Percentiles rank a stretch among this genome's conserved stretches.
phyloP scores from a whole-genome alignment of 2,113 vertebrate species.

The Donacobius atricapilla region DNA sequence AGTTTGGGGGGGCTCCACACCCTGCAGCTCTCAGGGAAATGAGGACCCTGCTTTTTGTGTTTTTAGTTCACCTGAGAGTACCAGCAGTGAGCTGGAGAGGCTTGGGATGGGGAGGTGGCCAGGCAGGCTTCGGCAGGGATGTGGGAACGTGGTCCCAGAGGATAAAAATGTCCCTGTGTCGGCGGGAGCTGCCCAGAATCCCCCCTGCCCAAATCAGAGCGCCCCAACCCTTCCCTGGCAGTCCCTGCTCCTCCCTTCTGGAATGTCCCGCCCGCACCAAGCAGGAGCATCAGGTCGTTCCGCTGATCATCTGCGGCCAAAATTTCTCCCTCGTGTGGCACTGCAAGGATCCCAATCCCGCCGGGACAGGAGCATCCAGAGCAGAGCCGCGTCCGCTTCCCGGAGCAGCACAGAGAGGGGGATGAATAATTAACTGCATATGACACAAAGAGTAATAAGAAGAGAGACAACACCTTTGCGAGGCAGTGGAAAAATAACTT shows the following conservation, averaged over 20 bases:
- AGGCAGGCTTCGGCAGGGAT: rapidly evolving
- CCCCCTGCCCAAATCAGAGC: neutral
- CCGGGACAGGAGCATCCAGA: neutral
- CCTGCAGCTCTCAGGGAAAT: neutral
- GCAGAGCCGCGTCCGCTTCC: rapidly evolving
- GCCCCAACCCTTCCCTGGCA: too few relatives aligned
- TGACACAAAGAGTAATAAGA: slow-evolving; percentile 51
- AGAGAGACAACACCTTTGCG: slow-evolving; percentile 56
- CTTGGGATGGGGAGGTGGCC: neutral
- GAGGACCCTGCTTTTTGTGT: neutral
- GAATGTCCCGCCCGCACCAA: rapidly evolving
- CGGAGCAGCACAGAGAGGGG: neutral
- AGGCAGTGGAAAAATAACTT: slow-evolving; percentile 61
- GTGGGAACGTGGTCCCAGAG: neutral
- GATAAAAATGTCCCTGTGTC: rapidly evolving
- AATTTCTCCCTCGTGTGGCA: neutral
- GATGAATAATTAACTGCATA: slow-evolving; percentile 71
- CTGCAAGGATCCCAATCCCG: rapidly evolving
- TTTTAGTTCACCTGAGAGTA: neutral
- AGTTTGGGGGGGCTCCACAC: rapidly evolving
- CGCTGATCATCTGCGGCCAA: neutral
- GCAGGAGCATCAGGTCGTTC: neutral
- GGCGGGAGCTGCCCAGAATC: neutral
- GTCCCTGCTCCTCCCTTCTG: neutral
- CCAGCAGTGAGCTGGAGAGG: neutral